A percentile compares a stretch with the other conserved stretches of the same genome.
Conservation (phyloP, 2,113 vertebrate species). For the Zosterops borbonicus region DNA sequence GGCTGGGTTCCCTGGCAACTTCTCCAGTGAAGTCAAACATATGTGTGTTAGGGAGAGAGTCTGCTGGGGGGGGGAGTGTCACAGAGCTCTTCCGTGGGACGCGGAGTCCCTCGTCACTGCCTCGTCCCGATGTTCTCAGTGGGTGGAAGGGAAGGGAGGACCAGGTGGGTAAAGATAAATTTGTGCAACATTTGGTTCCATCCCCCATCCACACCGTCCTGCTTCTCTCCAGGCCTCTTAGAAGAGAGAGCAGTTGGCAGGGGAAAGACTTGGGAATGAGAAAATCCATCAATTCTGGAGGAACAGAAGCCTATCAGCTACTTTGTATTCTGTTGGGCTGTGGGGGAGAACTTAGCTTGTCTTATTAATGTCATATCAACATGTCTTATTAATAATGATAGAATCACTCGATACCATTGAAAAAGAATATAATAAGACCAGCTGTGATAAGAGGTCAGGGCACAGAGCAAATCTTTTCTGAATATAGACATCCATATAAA, state of each 20-base stretch:
- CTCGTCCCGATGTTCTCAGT: not conserved
- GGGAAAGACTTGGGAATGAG: not conserved
- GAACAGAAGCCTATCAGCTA: not conserved
- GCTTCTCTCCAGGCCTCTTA: not conserved
- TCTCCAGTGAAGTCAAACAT: not conserved
- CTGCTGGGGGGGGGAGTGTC: not conserved
- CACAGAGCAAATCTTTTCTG: not conserved
- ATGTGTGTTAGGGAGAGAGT: not conserved
- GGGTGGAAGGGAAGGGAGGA: not conserved
- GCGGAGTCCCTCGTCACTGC: not conserved
- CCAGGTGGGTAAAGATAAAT: not conserved
- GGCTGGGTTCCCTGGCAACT: conserved; percentile 22
- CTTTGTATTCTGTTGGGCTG: conserved; percentile 20
- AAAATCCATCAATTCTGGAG: not conserved
- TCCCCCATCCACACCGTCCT: not conserved
- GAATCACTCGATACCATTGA: not conserved
- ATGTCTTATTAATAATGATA: conserved; percentile 37
- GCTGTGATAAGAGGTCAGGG: conserved; percentile 1
- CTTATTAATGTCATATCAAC: conserved; percentile 35
- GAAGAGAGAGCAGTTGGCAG: not conserved
- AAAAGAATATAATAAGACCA: not conserved
- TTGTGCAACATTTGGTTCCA: not conserved
- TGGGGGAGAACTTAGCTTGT: not conserved
- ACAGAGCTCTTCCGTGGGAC: not conserved
- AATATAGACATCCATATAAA: not conserved